A percentile compares a stretch with the other conserved stretches of the same genome.
phyloP scores from a whole-genome alignment of 2,888 invertebrate species.

The Cyrtodaria siliqua region DNA sequence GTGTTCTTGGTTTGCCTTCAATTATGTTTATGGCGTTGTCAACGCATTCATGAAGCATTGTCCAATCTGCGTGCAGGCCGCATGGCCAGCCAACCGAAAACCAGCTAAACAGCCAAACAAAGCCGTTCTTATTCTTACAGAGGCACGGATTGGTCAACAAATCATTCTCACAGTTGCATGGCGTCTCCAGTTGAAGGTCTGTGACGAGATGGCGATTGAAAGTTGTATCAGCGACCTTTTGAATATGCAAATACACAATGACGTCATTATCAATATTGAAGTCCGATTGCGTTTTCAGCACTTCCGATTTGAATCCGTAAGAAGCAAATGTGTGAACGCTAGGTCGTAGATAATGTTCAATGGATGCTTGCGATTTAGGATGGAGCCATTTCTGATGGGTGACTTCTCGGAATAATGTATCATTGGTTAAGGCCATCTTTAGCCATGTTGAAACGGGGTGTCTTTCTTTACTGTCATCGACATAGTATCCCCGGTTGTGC shows the following conservation, averaged over 20 bases:
- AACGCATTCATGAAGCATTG: slow-evolving; percentile 60
- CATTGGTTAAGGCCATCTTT: slow-evolving; percentile 30
- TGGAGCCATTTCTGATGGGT: slow-evolving; percentile 28
- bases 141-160: slow-evolving; percentile 57
- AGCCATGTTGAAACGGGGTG: slow-evolving; percentile 36
- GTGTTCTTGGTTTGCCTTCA: slow-evolving; percentile 38
- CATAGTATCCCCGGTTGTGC: too few relatives aligned
- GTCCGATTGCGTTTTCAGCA: not conserved
- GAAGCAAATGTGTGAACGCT: not conserved
- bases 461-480: slow-evolving; percentile 35
- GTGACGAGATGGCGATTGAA: slow-evolving; percentile 55
- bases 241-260: slow-evolving; percentile 62
- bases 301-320: not conserved
- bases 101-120: slow-evolving; percentile 63
- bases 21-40: slow-evolving; percentile 42
- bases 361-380: slow-evolving; percentile 12
- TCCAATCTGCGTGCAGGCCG: slow-evolving; percentile 65
- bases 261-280: slow-evolving; percentile 54
- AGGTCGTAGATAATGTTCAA: slow-evolving; percentile 44
- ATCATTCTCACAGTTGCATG: slow-evolving; percentile 47
- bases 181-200: slow-evolving; percentile 49
- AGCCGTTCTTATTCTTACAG: slow-evolving; percentile 44
- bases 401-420: slow-evolving; percentile 35
- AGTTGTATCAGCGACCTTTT: slow-evolving; percentile 57
- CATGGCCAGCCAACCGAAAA: slow-evolving; percentile 66